Evolutionary conservation across 1,140 invertebrate genomes (phyloP).

Genomic region (Odontomachus brunneus): DNA sequence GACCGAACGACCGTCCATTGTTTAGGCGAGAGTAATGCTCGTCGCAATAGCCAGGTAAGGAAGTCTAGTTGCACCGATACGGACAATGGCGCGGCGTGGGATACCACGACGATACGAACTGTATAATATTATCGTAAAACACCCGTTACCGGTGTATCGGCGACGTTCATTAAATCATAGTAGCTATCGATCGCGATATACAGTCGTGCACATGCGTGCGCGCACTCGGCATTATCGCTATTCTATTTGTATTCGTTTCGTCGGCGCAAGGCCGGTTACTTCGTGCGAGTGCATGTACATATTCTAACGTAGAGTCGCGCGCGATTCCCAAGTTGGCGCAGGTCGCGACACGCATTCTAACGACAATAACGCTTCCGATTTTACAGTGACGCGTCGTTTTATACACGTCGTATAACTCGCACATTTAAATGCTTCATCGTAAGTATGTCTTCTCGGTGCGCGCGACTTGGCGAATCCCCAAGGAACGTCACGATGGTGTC

Average conservation of each 20-base stretch:
- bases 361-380: slow-evolving; percentile 42
- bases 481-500: slow-evolving; percentile 1
- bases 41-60: slow-evolving; percentile 29
- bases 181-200: slow-evolving; percentile 62
- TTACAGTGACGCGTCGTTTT: slow-evolving; percentile 56
- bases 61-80: slow-evolving; percentile 54
- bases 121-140: slow-evolving; percentile 75
- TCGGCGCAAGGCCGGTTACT: slow-evolving; percentile 28
- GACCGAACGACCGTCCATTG: slow-evolving; percentile 16
- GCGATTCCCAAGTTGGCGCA: neutral
- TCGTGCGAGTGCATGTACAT: too few species aligned
- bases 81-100: slow-evolving; percentile 47
- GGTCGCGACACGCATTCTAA: slow-evolving; percentile 38
- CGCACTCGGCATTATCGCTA: slow-evolving; percentile 57
- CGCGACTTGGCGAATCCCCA: slow-evolving; percentile 25
- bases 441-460: slow-evolving; percentile 38
- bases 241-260: slow-evolving; percentile 68
- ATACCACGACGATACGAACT: slow-evolving; percentile 19
- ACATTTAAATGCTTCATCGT: slow-evolving; percentile 13
- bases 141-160: slow-evolving; percentile 63
- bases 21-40: slow-evolving; percentile 38
- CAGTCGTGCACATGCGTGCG: neutral
- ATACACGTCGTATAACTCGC: slow-evolving; percentile 42
- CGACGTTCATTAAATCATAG: slow-evolving; percentile 69
- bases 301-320: too few species aligned